Base-by-base conservation (phyloP, 1,140 invertebrate species). In the Drosophila quadrilineata region DNA sequence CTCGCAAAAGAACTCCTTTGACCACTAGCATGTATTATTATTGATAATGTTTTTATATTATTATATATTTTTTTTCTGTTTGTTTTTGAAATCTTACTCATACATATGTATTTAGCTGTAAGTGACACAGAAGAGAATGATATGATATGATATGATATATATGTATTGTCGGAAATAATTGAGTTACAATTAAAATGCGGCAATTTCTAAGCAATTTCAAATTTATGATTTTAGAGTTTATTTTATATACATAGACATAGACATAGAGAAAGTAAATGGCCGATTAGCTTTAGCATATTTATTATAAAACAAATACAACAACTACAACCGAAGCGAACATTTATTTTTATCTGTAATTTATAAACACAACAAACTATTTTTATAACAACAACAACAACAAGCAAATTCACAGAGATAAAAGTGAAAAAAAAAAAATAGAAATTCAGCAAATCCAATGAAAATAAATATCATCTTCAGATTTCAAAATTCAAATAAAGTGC, bases 271-370 rank as follows among this genome's bases (percentile, higher is more conserved):
- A 50, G 28, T 31, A 14, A 64, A 26, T 31, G 52, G 52, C 59
- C 65, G 59, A 71, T 64, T 80, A 79, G 75, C 75, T 79, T 74
- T 79, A 79, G 66, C 60, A 53, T 79, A 79, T 72, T 68, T 67
- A 66, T 67, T 71, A 67, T 50, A 58, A 50, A 68, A 36, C 12
- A 28, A 54, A 41, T 41, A 31, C 22, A 49, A 48, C 31, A 52
- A 14, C 35, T 9, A 50, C 12, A 41, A 58, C 41, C 14, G 28
- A 10, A 46, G 21, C 21, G 8, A 49, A 31, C 17, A 49, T 21
- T n/a, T 53, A 43, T 36, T 19, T 45, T 53, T 53, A 45, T 45
- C 12, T 38, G n/a, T 33, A 26, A 21, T 40, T 21, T 73, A 66
- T 43, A 63, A n/a, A n/a, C 40, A 59, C 26, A 56, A 63, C 31